Base-by-base conservation (phyloP, 2,113 vertebrate genomes). In the Picathartes gymnocephalus region DNA sequence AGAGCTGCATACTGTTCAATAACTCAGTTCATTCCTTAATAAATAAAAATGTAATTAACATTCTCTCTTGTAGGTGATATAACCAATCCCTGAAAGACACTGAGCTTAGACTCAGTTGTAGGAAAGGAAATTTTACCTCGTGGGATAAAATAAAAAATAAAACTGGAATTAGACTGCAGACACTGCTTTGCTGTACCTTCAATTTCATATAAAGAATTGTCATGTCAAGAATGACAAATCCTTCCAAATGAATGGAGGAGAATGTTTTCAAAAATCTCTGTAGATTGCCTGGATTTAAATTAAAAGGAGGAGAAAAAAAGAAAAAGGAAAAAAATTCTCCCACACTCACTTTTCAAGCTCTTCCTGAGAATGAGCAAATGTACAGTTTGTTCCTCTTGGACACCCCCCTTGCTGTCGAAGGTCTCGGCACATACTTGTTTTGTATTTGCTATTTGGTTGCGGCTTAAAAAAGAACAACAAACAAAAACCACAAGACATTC, bases 391-490 rank as follows among this genome's bases (percentile, higher is more conserved):
- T 97, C 99, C 99, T 95, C 99, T 96, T 19, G 99, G 99, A 91
- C 99, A 99, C 25, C 99, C 99, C 21, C 99, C 99, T 97, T 99
- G 99, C 92, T 99, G 99, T 93, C 99, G 98, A 70, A 99, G 98
- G 97, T 99, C 99, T 96, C 99, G 97, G 96, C 99, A 99, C 99
- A 99, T 99, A 92, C 99, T 99, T 86, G 99, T 99, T 98, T 99
- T 99, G 56, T 99, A 99, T 95, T 99, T 99, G 98, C 99, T 99
- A 96, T 99, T 99, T 82, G 98, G 98, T 93, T 99, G 99, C 60
- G 99, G 98, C 99, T 99, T 97, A 23, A 82, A 70, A 93, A 76
- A 95, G 87, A 87, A 83, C 19, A 86, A 83, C 28, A 44, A 81
- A 74, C 53, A 88, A 64, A 86, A 68, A 64, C 1, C 50, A 74